These are phyloP conservation scores for Folsomia manolachei DNA, from an alignment of 2,888 invertebrate genomes.

Conservation along the genomic window DNA sequence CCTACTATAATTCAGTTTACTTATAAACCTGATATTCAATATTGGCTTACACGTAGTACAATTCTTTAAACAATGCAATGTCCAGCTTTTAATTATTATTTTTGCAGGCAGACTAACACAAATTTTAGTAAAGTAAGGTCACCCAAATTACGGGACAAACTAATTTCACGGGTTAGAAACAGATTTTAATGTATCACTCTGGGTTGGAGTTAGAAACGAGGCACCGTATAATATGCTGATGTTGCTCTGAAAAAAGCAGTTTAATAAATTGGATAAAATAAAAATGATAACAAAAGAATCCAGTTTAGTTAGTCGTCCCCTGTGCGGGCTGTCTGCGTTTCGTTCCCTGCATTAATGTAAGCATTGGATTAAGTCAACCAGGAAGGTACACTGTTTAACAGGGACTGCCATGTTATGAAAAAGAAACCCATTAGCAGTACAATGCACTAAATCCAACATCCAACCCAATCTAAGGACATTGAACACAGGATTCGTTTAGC, in stretches of 20 bases:
- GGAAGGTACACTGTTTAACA: not conserved
- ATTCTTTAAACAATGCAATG: not conserved
- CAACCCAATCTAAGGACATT: too few relatives aligned
- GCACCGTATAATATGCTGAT: not conserved
- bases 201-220: not conserved
- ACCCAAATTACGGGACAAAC: too few relatives aligned
- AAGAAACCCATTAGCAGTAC: not conserved
- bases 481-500: not conserved
- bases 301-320: not conserved
- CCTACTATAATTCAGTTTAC: too few relatives aligned
- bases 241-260: slow-evolving; percentile 1
- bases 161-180: not conserved
- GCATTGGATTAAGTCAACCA: not conserved
- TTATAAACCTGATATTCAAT: too few relatives aligned
- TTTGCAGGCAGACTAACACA: too few relatives aligned
- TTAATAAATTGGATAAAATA: slow-evolving; percentile 24
- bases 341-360: not conserved
- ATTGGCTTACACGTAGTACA: too few relatives aligned
- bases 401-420: too few relatives aligned
- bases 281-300: slow-evolving; percentile 28
- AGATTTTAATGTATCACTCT: too few relatives aligned
- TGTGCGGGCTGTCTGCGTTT: not conserved
- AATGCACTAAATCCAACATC: not conserved
- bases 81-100: not conserved
- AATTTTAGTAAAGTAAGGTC: too few relatives aligned